Evolutionary conservation across 2,113 vertebrate genomes (phyloP).

Genomic region (Vidua macroura): DNA sequence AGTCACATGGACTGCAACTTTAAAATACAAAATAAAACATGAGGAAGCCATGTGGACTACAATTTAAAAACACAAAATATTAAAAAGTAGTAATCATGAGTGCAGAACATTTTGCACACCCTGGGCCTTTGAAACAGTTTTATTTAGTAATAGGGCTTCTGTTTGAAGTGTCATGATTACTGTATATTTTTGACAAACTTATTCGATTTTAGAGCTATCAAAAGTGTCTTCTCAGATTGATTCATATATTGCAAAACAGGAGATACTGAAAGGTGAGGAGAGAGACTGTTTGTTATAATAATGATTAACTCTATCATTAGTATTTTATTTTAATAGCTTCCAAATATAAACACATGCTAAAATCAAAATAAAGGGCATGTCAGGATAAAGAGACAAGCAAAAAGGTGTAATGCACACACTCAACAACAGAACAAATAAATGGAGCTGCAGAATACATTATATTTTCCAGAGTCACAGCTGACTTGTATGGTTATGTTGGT

Average conservation of each 20-base stretch:
- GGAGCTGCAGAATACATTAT: background rate
- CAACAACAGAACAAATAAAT: background rate
- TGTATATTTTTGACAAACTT: background rate
- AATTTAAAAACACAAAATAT: background rate
- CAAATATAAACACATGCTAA: background rate
- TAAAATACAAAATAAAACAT: background rate
- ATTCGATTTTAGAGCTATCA: background rate
- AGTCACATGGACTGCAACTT: background rate
- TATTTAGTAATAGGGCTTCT: background rate
- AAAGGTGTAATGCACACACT: background rate
- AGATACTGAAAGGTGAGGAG: background rate
- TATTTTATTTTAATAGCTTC: background rate
- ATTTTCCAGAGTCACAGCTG: background rate
- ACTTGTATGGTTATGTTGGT: background rate
- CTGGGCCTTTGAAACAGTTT: background rate
- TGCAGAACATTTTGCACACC: background rate
- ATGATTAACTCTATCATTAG: background rate
- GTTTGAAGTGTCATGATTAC: background rate
- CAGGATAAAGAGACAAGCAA: background rate
- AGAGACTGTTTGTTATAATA: background rate
- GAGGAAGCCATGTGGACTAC: background rate
- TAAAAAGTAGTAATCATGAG: background rate
- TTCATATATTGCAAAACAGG: background rate
- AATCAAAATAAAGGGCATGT: background rate
- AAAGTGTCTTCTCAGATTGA: background rate